phyloP scores from a whole-genome alignment of 1,140 invertebrate genomes.

The Ips nitidus region DNA sequence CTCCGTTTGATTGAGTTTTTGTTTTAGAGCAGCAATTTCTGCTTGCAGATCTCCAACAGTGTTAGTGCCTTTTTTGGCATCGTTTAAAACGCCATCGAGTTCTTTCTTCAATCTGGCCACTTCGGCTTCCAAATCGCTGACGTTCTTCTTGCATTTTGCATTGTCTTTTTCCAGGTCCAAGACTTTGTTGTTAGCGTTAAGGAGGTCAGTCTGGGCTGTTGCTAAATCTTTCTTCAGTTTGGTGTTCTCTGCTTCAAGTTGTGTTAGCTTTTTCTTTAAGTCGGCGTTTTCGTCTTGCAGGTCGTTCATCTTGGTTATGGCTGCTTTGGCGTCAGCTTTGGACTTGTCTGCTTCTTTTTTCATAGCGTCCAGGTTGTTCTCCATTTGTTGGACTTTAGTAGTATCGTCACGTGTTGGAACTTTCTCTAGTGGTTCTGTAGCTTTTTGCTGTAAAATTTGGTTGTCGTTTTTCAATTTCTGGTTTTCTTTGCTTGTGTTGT shows the following conservation, averaged over 20 bases:
- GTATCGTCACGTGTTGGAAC: slow-evolving; percentile 21
- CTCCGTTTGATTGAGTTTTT: slow-evolving; percentile 24
- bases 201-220: slow-evolving; percentile 15
- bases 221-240: slow-evolving; percentile 35
- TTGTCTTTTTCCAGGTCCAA: slow-evolving; percentile 31
- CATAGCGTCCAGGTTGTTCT: slow-evolving; percentile 34
- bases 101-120: slow-evolving; percentile 36
- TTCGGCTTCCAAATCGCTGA: slow-evolving; percentile 31
- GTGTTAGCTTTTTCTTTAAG: slow-evolving; percentile 27
- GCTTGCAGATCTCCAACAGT: slow-evolving; percentile 20
- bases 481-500: slow-evolving; percentile 19
- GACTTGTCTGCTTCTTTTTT: slow-evolving; percentile 30
- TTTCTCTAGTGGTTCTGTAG: neutral
- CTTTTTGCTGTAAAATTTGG: slow-evolving; percentile 17
- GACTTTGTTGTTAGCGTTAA: slow-evolving; percentile 26
- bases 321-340: slow-evolving; percentile 16
- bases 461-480: slow-evolving; percentile 30
- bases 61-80: slow-evolving; percentile 17
- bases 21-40: slow-evolving; percentile 28
- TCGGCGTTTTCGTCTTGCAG: slow-evolving; percentile 26
- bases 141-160: slow-evolving; percentile 26
- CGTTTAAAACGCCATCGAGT: slow-evolving; percentile 29
- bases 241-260: slow-evolving; percentile 28
- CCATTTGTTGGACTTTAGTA: slow-evolving; percentile 18
- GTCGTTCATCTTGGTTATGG: slow-evolving; percentile 12